phyloP scores from a whole-genome alignment of 2,113 vertebrate species.

The Corydoras sp. region DNA sequence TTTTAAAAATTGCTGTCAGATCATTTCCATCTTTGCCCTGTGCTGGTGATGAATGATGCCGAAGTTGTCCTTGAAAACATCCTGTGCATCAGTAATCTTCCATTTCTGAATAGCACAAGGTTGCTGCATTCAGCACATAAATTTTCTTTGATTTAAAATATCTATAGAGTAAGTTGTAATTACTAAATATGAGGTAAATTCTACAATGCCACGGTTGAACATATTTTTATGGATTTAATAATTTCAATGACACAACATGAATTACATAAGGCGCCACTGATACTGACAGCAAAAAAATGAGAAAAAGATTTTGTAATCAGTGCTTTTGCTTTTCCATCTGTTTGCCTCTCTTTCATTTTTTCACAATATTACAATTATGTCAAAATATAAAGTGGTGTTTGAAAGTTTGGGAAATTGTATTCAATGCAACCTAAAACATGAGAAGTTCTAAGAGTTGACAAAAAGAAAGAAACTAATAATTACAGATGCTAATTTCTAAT shows the following conservation, averaged over 20 bases:
- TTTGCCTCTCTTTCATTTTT: conserved; percentile 1
- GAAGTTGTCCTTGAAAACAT: conserved; percentile 24
- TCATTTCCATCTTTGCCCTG: neutral
- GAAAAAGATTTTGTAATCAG: conserved; percentile 9
- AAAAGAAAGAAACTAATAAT: too few species aligned
- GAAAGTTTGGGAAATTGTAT: too few species aligned
- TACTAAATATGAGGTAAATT: too few species aligned
- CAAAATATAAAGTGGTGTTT: too few species aligned
- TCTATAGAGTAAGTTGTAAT: too few species aligned
- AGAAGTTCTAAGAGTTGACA: too few species aligned
- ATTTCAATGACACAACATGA: conserved; percentile 11
- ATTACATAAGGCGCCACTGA: conserved; percentile 24
- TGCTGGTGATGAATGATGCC: conserved; percentile 6
- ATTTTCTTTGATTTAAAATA: too few species aligned
- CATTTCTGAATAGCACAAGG: neutral
- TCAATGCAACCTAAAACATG: too few species aligned
- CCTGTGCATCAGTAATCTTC: conserved; percentile 8
- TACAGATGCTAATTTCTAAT: too few species aligned
- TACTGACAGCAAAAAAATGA: conserved; percentile 1
- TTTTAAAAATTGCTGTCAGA: neutral
- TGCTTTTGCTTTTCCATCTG: conserved; percentile 11
- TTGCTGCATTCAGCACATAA: conserved; percentile 4
- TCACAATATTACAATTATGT: conserved; percentile 1
- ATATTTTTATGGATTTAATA: neutral
- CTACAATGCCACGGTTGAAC: too few species aligned